phyloP scores from a whole-genome alignment of 92 coral and sea anemone genomes.

The Epizoanthus ramosus region DNA sequence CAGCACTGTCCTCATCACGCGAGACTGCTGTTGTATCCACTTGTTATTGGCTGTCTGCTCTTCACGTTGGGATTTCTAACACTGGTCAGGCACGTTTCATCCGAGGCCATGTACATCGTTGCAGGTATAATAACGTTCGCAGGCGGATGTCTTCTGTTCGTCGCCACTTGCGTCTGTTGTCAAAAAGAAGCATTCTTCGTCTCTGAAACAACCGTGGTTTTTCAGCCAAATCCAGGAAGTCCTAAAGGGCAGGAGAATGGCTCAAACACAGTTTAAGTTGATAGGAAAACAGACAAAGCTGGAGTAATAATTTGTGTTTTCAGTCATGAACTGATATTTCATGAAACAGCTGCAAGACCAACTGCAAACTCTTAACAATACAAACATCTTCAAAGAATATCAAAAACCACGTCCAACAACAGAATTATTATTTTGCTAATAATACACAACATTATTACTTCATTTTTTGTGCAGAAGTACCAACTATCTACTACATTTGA shows the following conservation, averaged over 20 bases:
- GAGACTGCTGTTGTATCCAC: slow-evolving; percentile 7
- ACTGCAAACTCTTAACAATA: too few relatives aligned
- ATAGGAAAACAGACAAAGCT: neutral
- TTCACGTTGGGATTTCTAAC: slow-evolving; percentile 13
- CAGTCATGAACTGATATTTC: too few relatives aligned
- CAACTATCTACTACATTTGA: too few relatives aligned
- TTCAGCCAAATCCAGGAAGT: neutral
- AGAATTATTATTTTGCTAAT: too few relatives aligned
- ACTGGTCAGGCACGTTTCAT: neutral
- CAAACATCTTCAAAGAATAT: too few relatives aligned
- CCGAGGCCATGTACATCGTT: slow-evolving; percentile 15
- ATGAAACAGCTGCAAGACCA: too few relatives aligned
- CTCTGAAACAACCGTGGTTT: neutral
- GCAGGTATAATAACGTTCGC: slow-evolving; percentile 20
- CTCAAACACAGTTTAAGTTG: neutral
- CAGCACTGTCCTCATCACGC: slow-evolving; percentile 24
- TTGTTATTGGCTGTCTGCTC: slow-evolving; percentile 13
- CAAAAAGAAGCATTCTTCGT: slow-evolving; percentile 12
- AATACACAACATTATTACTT: too few relatives aligned
- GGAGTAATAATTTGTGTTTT: too few relatives aligned
- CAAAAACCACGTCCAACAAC: too few relatives aligned
- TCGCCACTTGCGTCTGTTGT: slow-evolving; percentile 26
- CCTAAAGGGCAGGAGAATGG: neutral
- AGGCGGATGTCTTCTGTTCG: slow-evolving; percentile 12
- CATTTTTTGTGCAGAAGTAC: too few relatives aligned